Evolutionary conservation across 92 coral and sea anemone genomes (phyloP).

Genomic region (Palythoa grandiflora): DNA sequence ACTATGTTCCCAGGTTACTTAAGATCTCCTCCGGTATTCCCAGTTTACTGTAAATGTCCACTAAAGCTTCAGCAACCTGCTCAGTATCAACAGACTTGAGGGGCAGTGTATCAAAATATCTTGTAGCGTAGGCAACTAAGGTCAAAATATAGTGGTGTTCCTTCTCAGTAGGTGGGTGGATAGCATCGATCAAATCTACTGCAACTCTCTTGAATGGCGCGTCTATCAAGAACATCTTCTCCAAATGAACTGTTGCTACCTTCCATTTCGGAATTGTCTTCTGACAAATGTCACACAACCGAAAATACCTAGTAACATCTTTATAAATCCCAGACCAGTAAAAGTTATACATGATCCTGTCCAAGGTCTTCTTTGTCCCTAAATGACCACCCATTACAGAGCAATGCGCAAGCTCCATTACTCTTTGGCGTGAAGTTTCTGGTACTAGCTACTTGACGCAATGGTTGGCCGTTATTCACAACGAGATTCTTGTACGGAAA

Average conservation of each 20-base stretch:
- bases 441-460: slow-evolving; percentile 13
- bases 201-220: slow-evolving; percentile 40
- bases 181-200: slow-evolving; percentile 47
- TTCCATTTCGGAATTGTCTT: slow-evolving; percentile 47
- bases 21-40: neutral
- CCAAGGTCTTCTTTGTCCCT: slow-evolving; percentile 31
- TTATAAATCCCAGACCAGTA: slow-evolving; percentile 56
- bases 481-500: neutral
- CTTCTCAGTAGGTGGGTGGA: slow-evolving; percentile 21
- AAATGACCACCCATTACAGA: slow-evolving; percentile 46
- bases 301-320: slow-evolving; percentile 36
- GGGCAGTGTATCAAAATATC: neutral
- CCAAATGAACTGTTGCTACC: slow-evolving; percentile 24
- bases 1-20: neutral
- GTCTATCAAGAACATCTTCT: slow-evolving; percentile 41
- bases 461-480: slow-evolving; percentile 19
- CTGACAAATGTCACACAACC: slow-evolving; percentile 56
- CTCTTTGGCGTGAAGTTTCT: neutral
- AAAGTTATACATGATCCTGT: slow-evolving; percentile 27
- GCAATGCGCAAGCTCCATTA: slow-evolving; percentile 45
- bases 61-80: neutral
- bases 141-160: slow-evolving; percentile 53
- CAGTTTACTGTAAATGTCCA: neutral
- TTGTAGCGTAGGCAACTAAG: slow-evolving; percentile 37
- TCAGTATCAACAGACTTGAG: neutral